A percentile compares a stretch with the other conserved stretches of the same genome.
These are phyloP conservation scores for Patella pellucida DNA, from an alignment of 2,888 invertebrate genomes.

Conservation along the genomic window DNA sequence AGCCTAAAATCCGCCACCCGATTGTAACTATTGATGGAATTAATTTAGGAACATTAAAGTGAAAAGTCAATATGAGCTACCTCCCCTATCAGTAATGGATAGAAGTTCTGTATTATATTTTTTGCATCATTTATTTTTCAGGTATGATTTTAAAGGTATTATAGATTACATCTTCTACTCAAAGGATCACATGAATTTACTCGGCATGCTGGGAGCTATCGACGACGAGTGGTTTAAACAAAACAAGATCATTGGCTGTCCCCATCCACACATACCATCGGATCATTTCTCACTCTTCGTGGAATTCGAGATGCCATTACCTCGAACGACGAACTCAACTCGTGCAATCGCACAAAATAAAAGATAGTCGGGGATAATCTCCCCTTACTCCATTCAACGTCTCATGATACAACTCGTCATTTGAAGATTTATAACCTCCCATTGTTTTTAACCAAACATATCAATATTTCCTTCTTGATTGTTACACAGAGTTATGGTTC, in stretches of 20 bases:
- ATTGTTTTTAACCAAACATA: too few relatives aligned
- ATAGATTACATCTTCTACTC: slow-evolving; percentile 99
- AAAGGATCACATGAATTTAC: slow-evolving; percentile 92
- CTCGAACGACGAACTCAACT: slow-evolving; percentile 14
- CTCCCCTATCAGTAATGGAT: not conserved
- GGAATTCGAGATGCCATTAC: slow-evolving; percentile 66
- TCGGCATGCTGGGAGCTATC: slow-evolving; percentile 93
- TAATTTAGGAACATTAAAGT: too few relatives aligned
- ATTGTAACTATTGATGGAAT: too few relatives aligned
- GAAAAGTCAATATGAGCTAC: too few relatives aligned
- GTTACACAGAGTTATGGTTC: too few relatives aligned
- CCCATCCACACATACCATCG: slow-evolving; percentile 97
- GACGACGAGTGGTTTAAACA: slow-evolving; percentile 84
- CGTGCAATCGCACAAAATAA: slow-evolving; percentile 5
- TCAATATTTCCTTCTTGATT: too few relatives aligned
- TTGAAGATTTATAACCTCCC: too few relatives aligned
- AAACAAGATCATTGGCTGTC: slow-evolving; percentile 97
- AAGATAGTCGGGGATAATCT: not conserved
- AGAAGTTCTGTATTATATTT: not conserved
- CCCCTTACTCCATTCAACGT: too few relatives aligned
- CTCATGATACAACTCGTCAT: too few relatives aligned
- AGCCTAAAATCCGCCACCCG: too few relatives aligned
- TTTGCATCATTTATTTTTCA: slow-evolving; percentile 72
- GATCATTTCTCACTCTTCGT: slow-evolving; percentile 71
- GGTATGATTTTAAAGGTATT: slow-evolving; percentile 98